Conservation (phyloP, 2,113 vertebrate genomes). For the Petrocephalus zakoni region DNA sequence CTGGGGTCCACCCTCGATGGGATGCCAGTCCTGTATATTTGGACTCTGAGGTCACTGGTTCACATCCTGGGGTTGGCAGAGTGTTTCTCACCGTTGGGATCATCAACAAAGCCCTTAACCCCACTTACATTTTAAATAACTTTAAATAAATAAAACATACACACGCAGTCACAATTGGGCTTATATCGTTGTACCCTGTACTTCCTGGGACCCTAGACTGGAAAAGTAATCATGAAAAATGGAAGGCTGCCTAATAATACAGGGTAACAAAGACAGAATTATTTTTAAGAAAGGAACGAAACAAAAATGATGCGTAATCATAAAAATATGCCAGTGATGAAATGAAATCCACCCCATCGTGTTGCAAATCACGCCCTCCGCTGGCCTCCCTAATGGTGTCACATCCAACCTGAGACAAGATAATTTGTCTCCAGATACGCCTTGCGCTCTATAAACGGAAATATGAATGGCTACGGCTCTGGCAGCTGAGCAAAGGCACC, state of each 20-base stretch:
- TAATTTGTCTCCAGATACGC: slow-evolving; percentile 7
- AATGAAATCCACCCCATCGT: neutral
- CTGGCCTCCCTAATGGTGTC: neutral
- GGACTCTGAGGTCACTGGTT: neutral
- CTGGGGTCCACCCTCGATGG: neutral
- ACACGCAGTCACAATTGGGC: neutral
- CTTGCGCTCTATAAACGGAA: neutral
- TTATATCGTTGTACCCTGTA: neutral
- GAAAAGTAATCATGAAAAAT: neutral
- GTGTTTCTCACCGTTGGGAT: neutral
- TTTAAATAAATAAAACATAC: neutral
- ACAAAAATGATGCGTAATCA: neutral
- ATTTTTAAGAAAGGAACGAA: neutral
- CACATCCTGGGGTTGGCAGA: neutral
- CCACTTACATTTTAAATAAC: neutral
- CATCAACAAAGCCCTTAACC: neutral
- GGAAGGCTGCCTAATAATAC: neutral
- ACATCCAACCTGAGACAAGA: neutral
- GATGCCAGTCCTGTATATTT: neutral
- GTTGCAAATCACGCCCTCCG: neutral
- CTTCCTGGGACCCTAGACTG: neutral
- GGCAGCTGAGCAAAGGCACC: slow-evolving; percentile 7
- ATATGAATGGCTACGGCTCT: neutral
- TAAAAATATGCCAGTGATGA: neutral
- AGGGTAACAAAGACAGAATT: neutral